phyloP scores from a whole-genome alignment of 2,888 invertebrate species.

The Netelia inedita region DNA sequence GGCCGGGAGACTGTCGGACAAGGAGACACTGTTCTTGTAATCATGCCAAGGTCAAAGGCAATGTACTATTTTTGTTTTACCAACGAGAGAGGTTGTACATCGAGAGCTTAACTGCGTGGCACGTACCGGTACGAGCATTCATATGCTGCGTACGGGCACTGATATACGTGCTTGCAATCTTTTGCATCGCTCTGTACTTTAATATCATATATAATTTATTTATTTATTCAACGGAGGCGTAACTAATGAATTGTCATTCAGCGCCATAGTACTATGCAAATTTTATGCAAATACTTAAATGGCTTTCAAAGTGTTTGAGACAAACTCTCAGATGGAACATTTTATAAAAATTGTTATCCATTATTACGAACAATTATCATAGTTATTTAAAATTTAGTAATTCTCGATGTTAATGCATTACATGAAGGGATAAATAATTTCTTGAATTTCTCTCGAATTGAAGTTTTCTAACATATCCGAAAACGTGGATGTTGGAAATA shows the following conservation, averaged over 20 bases:
- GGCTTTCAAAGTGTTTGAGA: too few species aligned
- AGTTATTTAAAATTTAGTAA: too few species aligned
- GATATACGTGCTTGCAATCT: neutral
- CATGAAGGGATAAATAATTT: too few species aligned
- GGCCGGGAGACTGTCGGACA: neutral
- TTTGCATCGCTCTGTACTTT: neutral
- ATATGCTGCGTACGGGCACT: neutral
- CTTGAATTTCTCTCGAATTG: too few species aligned
- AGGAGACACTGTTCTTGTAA: slow-evolving; percentile 53
- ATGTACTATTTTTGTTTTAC: slow-evolving; percentile 62
- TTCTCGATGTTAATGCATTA: too few species aligned
- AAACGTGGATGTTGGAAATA: too few species aligned
- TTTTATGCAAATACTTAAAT: too few species aligned
- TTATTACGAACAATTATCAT: too few species aligned
- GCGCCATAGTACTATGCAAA: too few species aligned
- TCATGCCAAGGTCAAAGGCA: slow-evolving; percentile 65
- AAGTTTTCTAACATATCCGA: too few species aligned
- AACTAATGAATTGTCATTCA: neutral
- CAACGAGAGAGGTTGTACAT: neutral
- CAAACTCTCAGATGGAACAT: too few species aligned
- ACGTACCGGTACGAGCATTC: neutral
- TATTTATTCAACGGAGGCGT: neutral
- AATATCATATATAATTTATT: neutral
- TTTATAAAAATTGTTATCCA: too few species aligned
- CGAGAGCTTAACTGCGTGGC: slow-evolving; percentile 34